Evolutionary conservation across 2,113 vertebrate genomes (phyloP), one percentile per base, ranked within the genome.

Genomic region (Trematocara unimaculatum): DNA sequence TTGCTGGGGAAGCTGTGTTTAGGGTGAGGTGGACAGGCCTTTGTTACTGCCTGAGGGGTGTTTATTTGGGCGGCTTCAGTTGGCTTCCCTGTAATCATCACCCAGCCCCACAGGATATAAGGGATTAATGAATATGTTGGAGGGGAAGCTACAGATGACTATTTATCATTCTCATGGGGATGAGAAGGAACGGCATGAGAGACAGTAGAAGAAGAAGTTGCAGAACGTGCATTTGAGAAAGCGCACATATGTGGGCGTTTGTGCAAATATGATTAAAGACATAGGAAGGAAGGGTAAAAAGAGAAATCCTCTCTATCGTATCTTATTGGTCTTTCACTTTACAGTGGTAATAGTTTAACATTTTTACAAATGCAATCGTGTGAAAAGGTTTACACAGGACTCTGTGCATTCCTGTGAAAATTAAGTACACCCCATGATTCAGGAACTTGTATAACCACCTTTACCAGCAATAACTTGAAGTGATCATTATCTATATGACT

Each of bases 131-230:
- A 95, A 94, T 92, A 95, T 87, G 91, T 92, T 94, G 91, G 93
- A 94, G 93, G 89, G 95, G 95, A 95, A 96, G 95, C 95, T 91
- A 84, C 93, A 95, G 94, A 96, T 96, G 92, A 95, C 93, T 96
- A 89, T 95, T 96, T 95, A 95, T 93, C 85, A 93, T 95, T 94
- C 92, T 91, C 92, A 85, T 88, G 89, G 89, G 90, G 90, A 92
- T 83, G 86, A 92, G 86, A 93, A 81, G 89, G 83, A 89, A 87
- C 79, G 18, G 60, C 79, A 88, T 81, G 70, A 80, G 83, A 88
- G 82, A 90, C 60, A 42, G 77, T 55, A 56, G 62, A 70, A 77
- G 60, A 54, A 86, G 74, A 87, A 84, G 85, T 89, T 84, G 53
- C 23, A 77, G 70, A 31, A 49, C 49, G 42, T 49, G 40, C 78